These are phyloP conservation scores for Fopius arisanus DNA, from an alignment of 1,140 invertebrate genomes.

Conservation along the genomic window DNA sequence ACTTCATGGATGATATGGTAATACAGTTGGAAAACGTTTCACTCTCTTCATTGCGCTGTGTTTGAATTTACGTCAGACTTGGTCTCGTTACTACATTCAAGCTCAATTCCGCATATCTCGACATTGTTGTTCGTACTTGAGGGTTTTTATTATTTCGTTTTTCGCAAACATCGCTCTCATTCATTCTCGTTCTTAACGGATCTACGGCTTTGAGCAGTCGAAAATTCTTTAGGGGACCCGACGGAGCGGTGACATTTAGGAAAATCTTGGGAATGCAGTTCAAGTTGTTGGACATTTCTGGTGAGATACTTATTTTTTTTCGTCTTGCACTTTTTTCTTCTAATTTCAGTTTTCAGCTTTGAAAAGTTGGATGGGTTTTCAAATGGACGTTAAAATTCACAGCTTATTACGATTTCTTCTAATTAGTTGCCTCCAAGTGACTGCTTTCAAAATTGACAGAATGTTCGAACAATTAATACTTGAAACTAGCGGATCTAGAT, in stretches of 20 bases:
- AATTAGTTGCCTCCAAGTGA: too few relatives aligned
- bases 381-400: too few relatives aligned
- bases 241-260: background rate
- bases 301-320: background rate
- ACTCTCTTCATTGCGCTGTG: background rate
- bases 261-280: background rate
- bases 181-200: background rate
- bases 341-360: too few relatives aligned
- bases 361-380: too few relatives aligned
- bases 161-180: background rate
- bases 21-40: conserved; percentile 46
- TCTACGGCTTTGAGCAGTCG: background rate
- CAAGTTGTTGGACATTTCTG: background rate
- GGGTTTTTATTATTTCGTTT: background rate
- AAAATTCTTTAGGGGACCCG: background rate
- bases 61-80: background rate
- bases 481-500: too few relatives aligned
- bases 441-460: too few relatives aligned
- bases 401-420: too few relatives aligned
- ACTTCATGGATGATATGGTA: conserved; percentile 48
- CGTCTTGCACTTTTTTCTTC: background rate
- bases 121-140: background rate
- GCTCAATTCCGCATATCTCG: background rate
- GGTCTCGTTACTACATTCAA: background rate
- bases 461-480: too few relatives aligned